These are phyloP conservation scores for Drosophila setosimentum DNA, from an alignment of 2,888 invertebrate species.

Conservation along the genomic window DNA sequence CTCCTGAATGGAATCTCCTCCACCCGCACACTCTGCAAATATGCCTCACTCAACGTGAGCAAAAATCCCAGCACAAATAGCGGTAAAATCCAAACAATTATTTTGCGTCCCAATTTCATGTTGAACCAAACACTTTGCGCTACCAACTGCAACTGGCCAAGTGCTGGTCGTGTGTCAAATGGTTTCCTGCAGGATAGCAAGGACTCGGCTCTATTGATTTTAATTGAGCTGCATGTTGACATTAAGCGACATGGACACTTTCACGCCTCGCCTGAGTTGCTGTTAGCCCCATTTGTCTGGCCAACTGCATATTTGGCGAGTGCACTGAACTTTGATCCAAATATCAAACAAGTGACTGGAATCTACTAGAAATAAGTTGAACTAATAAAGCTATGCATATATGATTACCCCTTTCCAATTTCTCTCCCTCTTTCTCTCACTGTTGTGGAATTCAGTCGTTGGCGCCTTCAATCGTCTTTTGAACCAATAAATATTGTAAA, in stretches of 20 bases:
- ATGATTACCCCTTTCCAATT: not conserved
- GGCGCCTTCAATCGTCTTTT: constrained; percentile 8
- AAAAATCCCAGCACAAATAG: constrained; percentile 61
- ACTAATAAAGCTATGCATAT: not conserved
- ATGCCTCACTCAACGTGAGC: constrained; percentile 65
- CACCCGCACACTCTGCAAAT: constrained; percentile 71
- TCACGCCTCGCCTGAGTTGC: constrained; percentile 29
- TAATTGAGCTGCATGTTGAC: constrained; percentile 48
- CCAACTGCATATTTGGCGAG: constrained; percentile 21
- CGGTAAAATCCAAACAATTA: constrained; percentile 64
- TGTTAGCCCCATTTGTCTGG: constrained; percentile 41
- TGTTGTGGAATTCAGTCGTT: not conserved
- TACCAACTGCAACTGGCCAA: constrained; percentile 55
- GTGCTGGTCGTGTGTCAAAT: not conserved
- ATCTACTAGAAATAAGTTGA: not conserved
- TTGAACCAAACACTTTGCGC: constrained; percentile 16
- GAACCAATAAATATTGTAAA: constrained; percentile 15
- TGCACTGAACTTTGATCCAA: constrained; percentile 56
- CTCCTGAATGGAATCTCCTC: constrained; percentile 78
- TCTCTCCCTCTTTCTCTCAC: not conserved
- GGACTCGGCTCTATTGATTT: constrained; percentile 68
- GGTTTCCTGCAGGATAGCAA: constrained; percentile 38
- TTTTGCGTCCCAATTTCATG: constrained; percentile 56
- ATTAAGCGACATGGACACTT: constrained; percentile 29
- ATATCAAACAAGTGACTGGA: constrained; percentile 4